Percentiles rank a stretch among this genome's conserved stretches.
Conservation (phyloP, 37 sponge, comb jelly and placozoan species). For the Sycon ciliatum region DNA sequence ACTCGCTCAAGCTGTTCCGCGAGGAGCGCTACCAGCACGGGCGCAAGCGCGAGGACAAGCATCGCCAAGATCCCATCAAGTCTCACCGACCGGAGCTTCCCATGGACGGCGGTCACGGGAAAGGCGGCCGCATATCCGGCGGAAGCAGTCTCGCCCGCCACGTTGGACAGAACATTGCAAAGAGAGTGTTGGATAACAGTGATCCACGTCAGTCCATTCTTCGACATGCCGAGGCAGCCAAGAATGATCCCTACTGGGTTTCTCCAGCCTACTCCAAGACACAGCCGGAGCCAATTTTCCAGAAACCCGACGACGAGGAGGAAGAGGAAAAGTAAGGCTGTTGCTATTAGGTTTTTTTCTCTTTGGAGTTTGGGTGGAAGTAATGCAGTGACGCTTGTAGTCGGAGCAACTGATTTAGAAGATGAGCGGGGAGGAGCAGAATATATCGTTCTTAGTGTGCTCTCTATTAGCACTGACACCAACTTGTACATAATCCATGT, state of each 20-base stretch:
- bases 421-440: too few species aligned
- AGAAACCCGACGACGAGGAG: too few species aligned
- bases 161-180: constrained; percentile 63
- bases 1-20: constrained; percentile 80
- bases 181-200: constrained; percentile 44
- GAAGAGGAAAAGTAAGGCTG: too few species aligned
- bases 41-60: constrained; percentile 71
- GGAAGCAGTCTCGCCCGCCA: constrained; percentile 65
- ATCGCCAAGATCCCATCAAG: constrained; percentile 56
- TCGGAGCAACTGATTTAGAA: too few species aligned
- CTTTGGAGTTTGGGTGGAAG: too few species aligned
- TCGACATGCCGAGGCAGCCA: constrained; percentile 73
- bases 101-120: constrained; percentile 34
- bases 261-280: constrained; percentile 80
- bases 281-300: too few species aligned
- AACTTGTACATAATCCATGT: too few species aligned
- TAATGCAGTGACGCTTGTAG: too few species aligned
- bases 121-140: constrained; percentile 39
- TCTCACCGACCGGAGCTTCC: constrained; percentile 70
- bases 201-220: constrained; percentile 85
- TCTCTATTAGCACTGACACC: too few species aligned
- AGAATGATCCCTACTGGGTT: constrained; percentile 75
- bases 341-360: too few species aligned
- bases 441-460: too few species aligned
- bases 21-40: constrained; percentile 54